phyloP scores from a whole-genome alignment of 2,888 invertebrate species.

The Nebria salina region DNA sequence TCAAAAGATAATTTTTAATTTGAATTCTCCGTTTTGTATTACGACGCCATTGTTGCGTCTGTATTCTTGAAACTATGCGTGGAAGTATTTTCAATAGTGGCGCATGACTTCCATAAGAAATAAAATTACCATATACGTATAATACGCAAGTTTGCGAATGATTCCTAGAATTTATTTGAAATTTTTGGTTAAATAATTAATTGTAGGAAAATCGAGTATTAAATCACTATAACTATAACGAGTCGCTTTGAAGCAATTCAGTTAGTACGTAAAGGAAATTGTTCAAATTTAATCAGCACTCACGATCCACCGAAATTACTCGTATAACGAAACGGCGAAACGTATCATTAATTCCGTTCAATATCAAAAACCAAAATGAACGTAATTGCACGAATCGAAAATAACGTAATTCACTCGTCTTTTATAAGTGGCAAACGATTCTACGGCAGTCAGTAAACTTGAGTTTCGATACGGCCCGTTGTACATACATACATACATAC shows the following conservation, averaged over 20 bases:
- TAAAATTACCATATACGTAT: neutral
- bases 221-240: neutral
- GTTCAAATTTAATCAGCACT: neutral
- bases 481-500: slow-evolving; percentile 3
- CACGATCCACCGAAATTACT: neutral
- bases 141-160: neutral
- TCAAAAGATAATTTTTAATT: too few relatives aligned
- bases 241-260: neutral
- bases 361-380: neutral
- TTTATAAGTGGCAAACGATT: slow-evolving; percentile 7
- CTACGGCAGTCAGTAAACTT: slow-evolving; percentile 3
- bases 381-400: neutral
- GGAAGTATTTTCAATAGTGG: neutral
- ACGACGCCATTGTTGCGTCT: neutral
- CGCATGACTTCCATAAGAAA: slow-evolving; percentile 1
- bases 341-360: neutral
- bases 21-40: neutral
- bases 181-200: neutral
- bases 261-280: neutral
- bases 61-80: neutral
- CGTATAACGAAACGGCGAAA: neutral
- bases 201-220: neutral
- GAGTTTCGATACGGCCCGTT: slow-evolving; percentile 26
- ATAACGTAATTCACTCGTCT: neutral
- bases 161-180: neutral